Evolutionary conservation across 2,113 vertebrate genomes (phyloP).

Genomic region (Xiphorhynchus elegans): DNA sequence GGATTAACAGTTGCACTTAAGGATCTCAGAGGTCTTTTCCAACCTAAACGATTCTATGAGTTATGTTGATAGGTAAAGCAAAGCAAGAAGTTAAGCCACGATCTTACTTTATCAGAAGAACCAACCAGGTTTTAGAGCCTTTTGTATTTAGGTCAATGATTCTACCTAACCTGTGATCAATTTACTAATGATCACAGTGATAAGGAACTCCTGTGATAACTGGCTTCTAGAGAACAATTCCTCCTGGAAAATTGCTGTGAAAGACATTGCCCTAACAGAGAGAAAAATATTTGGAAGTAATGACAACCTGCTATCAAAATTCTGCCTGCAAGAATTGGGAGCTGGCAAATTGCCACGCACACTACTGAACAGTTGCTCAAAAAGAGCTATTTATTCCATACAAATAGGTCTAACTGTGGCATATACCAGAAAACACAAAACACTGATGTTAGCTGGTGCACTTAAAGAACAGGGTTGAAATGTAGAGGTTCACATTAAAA

Average conservation of each 20-base stretch:
- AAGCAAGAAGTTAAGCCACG: neutral
- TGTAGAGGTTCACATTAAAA: neutral
- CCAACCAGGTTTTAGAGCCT: neutral
- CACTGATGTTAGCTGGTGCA: neutral
- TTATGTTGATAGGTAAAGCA: neutral
- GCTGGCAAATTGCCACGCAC: rapidly evolving
- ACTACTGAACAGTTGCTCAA: neutral
- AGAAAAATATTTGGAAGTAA: neutral
- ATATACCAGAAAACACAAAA: neutral
- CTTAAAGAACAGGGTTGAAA: neutral
- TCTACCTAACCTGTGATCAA: neutral
- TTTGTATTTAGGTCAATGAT: neutral
- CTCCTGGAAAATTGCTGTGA: neutral
- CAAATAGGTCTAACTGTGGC: neutral
- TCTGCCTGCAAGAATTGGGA: neutral
- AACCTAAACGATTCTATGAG: neutral
- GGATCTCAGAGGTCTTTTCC: neutral
- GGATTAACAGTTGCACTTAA: neutral
- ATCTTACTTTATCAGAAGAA: neutral
- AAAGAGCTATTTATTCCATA: neutral
- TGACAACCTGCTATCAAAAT: neutral
- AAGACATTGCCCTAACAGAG: neutral
- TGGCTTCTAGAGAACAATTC: neutral
- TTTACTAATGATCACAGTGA: neutral
- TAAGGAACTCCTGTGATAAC: neutral